A percentile compares a stretch with the other conserved stretches of the same genome.
These are phyloP conservation scores for Speoplatyrhinus poulsoni DNA, from an alignment of 2,113 vertebrate genomes.

Conservation along the genomic window DNA sequence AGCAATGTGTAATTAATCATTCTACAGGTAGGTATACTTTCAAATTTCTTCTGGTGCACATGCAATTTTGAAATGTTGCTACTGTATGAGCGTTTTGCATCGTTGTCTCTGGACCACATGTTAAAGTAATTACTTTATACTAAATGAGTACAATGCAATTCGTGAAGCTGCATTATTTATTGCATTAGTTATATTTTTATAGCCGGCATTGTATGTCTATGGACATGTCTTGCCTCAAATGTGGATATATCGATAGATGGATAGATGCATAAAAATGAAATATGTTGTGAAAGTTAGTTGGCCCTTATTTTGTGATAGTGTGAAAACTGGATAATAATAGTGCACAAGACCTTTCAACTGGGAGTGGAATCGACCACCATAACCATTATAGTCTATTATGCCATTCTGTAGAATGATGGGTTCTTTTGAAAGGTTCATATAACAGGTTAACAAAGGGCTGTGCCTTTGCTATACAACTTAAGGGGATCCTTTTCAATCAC, in stretches of 20 bases:
- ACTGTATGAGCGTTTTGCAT: too few relatives aligned
- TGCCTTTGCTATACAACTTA: slow-evolving; percentile 22
- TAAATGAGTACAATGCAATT: too few relatives aligned
- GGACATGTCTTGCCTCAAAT: not conserved
- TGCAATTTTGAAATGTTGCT: too few relatives aligned
- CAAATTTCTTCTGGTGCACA: not conserved
- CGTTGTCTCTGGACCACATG: too few relatives aligned
- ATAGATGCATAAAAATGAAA: not conserved
- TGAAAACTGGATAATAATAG: not conserved
- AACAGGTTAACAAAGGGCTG: slow-evolving; percentile 27
- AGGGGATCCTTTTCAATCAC: slow-evolving; percentile 19
- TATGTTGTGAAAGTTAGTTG: not conserved
- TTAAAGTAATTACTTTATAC: too few relatives aligned
- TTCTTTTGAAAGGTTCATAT: slow-evolving; percentile 22
- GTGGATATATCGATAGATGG: not conserved
- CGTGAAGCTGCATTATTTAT: too few relatives aligned
- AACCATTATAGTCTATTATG: not conserved
- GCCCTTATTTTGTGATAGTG: not conserved
- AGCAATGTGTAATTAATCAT: not conserved
- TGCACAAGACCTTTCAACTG: not conserved
- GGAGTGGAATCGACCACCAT: not conserved
- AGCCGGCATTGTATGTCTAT: not conserved
- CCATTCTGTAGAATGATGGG: not conserved
- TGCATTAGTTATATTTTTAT: not conserved
- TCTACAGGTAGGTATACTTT: not conserved